phyloP scores from a whole-genome alignment of 2,113 vertebrate species.

The Salminus brasiliensis region DNA sequence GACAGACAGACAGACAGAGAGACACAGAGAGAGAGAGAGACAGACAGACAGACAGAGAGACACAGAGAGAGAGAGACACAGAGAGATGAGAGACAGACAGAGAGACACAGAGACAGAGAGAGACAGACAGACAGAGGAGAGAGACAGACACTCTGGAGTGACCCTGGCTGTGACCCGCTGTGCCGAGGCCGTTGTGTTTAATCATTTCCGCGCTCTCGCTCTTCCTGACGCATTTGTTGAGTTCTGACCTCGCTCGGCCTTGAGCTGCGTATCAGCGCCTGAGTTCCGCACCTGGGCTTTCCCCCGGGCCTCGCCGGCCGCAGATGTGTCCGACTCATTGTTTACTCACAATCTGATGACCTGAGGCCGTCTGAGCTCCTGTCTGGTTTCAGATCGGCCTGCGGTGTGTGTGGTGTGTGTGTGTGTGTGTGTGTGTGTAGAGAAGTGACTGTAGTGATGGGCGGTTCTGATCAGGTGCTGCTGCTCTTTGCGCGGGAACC shows the following conservation, averaged over 20 bases:
- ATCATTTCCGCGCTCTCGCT: slow-evolving; percentile 31
- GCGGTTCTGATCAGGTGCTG: not conserved
- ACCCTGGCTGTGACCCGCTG: not conserved
- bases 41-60: too few relatives aligned
- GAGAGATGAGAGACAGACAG: too few relatives aligned
- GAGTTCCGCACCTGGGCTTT: slow-evolving; percentile 39
- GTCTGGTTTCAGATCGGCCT: not conserved
- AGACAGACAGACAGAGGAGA: too few relatives aligned
- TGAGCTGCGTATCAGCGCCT: slow-evolving; percentile 10
- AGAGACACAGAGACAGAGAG: too few relatives aligned
- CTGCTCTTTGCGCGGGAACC: not conserved
- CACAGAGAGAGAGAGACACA: too few relatives aligned
- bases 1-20: too few relatives aligned
- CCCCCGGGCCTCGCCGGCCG: slow-evolving; percentile 18
- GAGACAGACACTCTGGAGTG: not conserved
- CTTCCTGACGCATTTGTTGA: slow-evolving; percentile 2
- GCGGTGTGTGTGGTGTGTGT: not conserved
- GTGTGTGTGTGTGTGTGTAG: not conserved
- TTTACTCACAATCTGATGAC: slow-evolving; percentile 38
- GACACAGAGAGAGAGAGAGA: too few relatives aligned
- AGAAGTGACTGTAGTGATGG: not conserved
- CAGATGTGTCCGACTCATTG: slow-evolving; percentile 42
- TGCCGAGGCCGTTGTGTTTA: not conserved
- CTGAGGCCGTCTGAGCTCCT: slow-evolving; percentile 18
- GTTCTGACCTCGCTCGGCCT: slow-evolving; percentile 28